A percentile compares a stretch with the other conserved stretches of the same genome.
These are phyloP conservation scores for Dermochelys coriacea DNA, from an alignment of 2,797 vertebrate genomes.

Conservation along the genomic window DNA sequence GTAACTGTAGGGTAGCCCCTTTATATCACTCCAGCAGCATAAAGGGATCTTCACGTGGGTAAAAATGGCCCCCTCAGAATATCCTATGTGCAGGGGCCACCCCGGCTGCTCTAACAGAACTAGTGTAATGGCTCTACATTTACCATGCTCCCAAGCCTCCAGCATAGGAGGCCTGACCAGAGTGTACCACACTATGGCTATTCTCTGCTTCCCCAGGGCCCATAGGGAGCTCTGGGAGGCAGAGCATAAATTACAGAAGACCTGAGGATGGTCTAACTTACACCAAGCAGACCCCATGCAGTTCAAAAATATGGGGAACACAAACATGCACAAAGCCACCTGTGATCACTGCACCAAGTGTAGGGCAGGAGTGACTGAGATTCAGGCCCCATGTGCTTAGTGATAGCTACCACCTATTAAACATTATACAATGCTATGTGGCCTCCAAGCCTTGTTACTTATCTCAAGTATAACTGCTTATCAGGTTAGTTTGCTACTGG, in stretches of 20 bases:
- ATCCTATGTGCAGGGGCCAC: rapidly evolving
- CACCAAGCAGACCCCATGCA: neutral
- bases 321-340: neutral
- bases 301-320: neutral
- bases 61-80: neutral
- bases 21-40: rapidly evolving
- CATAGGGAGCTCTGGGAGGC: neutral
- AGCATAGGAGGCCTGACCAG: rapidly evolving
- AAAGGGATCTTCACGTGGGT: neutral
- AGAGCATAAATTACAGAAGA: neutral
- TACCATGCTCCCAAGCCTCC: rapidly evolving
- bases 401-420: neutral
- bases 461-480: rapidly evolving
- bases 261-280: neutral
- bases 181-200: neutral
- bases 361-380: rapidly evolving
- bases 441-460: neutral
- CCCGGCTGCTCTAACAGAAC: rapidly evolving
- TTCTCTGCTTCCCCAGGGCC: neutral
- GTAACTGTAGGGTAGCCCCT: neutral
- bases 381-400: rapidly evolving
- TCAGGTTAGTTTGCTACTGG: neutral
- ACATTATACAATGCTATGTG: rapidly evolving
- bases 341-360: neutral
- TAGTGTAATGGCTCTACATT: rapidly evolving